Base-by-base conservation (phyloP, 2,888 invertebrate species). In the Sesia bembeciformis region DNA sequence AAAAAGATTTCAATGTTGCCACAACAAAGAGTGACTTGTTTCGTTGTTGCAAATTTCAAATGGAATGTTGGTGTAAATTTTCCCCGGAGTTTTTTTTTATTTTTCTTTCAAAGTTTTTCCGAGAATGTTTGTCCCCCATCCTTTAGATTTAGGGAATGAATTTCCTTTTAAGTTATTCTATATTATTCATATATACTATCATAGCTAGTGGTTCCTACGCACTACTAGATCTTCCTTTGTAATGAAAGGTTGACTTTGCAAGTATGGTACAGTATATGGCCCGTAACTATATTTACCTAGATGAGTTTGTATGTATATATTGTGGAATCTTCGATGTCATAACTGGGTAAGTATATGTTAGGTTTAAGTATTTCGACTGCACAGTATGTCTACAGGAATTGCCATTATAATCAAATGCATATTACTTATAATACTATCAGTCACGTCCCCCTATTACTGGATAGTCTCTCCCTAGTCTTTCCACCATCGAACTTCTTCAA, bases 31-130 rank as follows among this genome's bases (percentile, higher is more conserved):
- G 65, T 65, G 63, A 70, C 69, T 68, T 70, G 58, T 76, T 74
- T 69, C 65, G 76, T 78, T 81, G 82, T 72, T 66, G 81, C 77
- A 81, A 70, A 68, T 62, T 73, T 84, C 91, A 91, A 92, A 92
- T 92, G 92, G 92, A 92, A 92, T 92, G 92, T 92, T 92, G 92
- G 92, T 92, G 92, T 92, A 92, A 78, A 84, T 83, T 87, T 80
- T 72, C 67, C 70, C 75, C 72, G 65, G 70, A 50, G 5, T 46
- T 68, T 65, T 64, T 66, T 72, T 78, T 77, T 74, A 64, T 74
- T 72, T 71, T 74, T 61, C 60, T 72, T 68, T 68, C 62, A 51
- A 62, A 61, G 56, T 71, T 79, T 73, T 65, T 74, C 72, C 83
- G 69, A 73, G 94, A 93, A 94, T 94, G 94, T 93, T 91, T 91